Evolutionary conservation across 2,797 vertebrate genomes (phyloP).

Genomic region (Nyctibius grandis): DNA sequence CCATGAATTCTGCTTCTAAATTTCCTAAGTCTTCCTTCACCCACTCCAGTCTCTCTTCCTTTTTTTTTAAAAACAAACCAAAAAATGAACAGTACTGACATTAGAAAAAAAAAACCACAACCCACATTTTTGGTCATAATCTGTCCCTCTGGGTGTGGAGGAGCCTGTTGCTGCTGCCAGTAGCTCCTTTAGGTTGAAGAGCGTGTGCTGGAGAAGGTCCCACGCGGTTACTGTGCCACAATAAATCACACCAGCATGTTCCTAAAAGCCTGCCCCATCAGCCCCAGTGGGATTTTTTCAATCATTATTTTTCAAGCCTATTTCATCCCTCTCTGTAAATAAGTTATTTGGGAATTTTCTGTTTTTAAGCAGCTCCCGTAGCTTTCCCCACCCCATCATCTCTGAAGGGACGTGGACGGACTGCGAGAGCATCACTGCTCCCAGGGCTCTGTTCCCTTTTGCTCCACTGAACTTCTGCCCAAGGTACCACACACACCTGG

Average conservation of each 20-base stretch:
- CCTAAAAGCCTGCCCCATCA: neutral
- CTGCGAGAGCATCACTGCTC: rapidly evolving
- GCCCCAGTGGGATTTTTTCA: rapidly evolving
- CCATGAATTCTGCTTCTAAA: neutral
- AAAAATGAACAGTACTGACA: neutral
- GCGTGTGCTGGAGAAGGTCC: neutral
- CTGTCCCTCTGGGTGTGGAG: neutral
- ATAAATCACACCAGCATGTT: neutral
- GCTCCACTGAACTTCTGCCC: neutral
- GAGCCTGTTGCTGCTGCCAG: neutral
- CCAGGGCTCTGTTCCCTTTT: neutral
- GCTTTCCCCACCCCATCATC: rapidly evolving
- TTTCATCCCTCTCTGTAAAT: neutral
- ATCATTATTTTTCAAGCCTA: neutral
- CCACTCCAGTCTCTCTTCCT: rapidly evolving
- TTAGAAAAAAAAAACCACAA: rapidly evolving
- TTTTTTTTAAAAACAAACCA: neutral
- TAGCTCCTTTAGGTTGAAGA: neutral
- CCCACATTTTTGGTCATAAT: neutral
- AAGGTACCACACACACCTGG: rapidly evolving
- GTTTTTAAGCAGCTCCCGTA: neutral
- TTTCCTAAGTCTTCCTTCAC: neutral
- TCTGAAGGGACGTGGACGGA: rapidly evolving
- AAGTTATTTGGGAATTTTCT: neutral
- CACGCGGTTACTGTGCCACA: neutral